Evolutionary conservation across 2,797 vertebrate genomes (phyloP), one percentile per base, ranked within the genome.

Genomic region (Eleutherodactylus coqui): DNA sequence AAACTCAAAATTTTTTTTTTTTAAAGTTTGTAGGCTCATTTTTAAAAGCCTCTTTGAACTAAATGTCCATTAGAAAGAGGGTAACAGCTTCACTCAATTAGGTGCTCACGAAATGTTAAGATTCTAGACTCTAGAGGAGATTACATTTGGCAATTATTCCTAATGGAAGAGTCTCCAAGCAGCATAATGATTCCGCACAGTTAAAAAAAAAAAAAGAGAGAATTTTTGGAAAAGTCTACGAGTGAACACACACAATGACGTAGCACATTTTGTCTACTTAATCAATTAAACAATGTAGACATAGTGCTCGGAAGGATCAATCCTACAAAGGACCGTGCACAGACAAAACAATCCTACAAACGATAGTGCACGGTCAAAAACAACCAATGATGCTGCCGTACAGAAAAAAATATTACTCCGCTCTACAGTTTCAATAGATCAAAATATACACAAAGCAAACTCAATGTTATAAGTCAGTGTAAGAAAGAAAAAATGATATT

Each of bases 71-170:
- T 51, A 81, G 53, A 84, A 84, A 84, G 55, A 49, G 82, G 55
- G 76, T 67, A 87, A 80, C 64, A 34, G 82, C 58, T 81, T 84
- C 69, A 85, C 69, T 80, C 86, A 87, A 79, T 84, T 84, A 87
- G 86, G 82, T 87, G 82, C 86, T 81, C 82, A 76, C 32, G 67
- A 67, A 80, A 84, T 80, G 58, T 34, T 76, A 79, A 76, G 32
- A 85, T 75, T 81, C 27, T 24, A 75, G 58, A 87, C 82, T 79
- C 82, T 67, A 84, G 76, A 77, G 86, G 77, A 79, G 82, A 84
- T 87, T 78, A 58, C 43, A 62, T 87, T 64, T 70, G 82, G 82
- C 82, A 87, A 81, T 64, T 87, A 84, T 76, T 87, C 36, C 53
- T 87, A 87, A 87, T 81, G 70, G 58, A 87, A 87, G 53, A 47